Evolutionary conservation across 2,888 invertebrate genomes (phyloP).

Genomic region (Phalera bucephala): DNA sequence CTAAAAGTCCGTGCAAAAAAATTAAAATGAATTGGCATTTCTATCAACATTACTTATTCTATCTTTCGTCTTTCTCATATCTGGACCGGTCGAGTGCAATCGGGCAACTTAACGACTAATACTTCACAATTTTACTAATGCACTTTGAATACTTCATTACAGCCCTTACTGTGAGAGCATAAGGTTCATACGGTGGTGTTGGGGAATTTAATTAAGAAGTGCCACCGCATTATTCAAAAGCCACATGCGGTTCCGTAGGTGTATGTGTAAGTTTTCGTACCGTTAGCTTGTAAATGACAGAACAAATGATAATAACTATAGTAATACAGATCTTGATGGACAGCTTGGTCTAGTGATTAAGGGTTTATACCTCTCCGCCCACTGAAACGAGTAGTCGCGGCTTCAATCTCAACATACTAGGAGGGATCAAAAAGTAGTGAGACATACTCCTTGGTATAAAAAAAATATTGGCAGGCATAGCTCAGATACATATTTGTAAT

Average conservation of each 20-base stretch:
- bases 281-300: constrained; percentile 4
- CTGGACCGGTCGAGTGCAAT: constrained; percentile 14
- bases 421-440: no score
- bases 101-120: constrained; percentile 13
- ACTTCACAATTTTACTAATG: constrained; percentile 8
- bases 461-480: no score
- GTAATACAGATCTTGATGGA: no score
- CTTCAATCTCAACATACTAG: no score
- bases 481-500: no score
- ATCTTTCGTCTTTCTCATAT: constrained; percentile 6
- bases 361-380: no score
- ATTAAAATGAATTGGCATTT: background rate
- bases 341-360: no score
- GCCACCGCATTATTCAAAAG: constrained; percentile 29
- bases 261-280: constrained; percentile 18
- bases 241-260: constrained; percentile 19
- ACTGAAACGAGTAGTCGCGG: no score
- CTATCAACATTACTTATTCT: background rate
- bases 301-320: no score
- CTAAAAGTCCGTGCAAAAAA: no score
- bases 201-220: constrained; percentile 13
- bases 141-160: constrained; percentile 1
- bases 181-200: constrained; percentile 1
- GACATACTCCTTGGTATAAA: no score
- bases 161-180: constrained; percentile 5